A percentile compares a stretch with the other conserved stretches of the same genome.
Evolutionary conservation across 2,888 invertebrate species (phyloP).

Genomic region (Melipona beecheii): DNA sequence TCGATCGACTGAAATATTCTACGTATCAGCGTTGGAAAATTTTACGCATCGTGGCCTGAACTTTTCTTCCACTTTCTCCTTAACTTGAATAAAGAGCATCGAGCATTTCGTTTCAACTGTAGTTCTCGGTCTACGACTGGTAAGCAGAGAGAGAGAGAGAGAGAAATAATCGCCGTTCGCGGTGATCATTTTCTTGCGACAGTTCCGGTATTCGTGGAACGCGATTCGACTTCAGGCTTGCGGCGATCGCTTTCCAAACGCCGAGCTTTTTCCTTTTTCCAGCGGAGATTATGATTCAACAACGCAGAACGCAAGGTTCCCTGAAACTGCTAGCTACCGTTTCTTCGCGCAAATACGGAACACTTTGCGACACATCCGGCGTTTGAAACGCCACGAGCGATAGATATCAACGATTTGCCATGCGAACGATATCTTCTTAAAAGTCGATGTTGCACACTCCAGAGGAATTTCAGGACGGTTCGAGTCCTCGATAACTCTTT

Average conservation of each 20-base stretch:
- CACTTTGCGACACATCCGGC: slow-evolving; percentile 66
- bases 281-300: slow-evolving; percentile 33
- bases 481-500: neutral
- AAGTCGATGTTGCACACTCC: neutral
- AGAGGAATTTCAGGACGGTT: too few relatives aligned
- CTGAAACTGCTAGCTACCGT: slow-evolving; percentile 23
- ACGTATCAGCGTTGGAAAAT: slow-evolving; percentile 22
- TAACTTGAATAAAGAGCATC: slow-evolving; percentile 23
- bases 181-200: slow-evolving; percentile 50
- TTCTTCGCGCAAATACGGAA: slow-evolving; percentile 36
- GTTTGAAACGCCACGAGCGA: slow-evolving; percentile 56
- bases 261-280: slow-evolving; percentile 5
- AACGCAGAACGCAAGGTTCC: neutral
- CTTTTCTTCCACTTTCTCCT: slow-evolving; percentile 49
- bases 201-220: slow-evolving; percentile 54
- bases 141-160: neutral
- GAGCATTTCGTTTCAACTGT: neutral
- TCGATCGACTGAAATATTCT: slow-evolving; percentile 11
- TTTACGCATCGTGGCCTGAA: slow-evolving; percentile 48
- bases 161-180: slow-evolving; percentile 10
- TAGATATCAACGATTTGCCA: slow-evolving; percentile 57
- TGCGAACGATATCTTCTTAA: slow-evolving; percentile 25
- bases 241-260: slow-evolving; percentile 46
- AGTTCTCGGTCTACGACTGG: slow-evolving; percentile 3
- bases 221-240: slow-evolving; percentile 36